Conservation (phyloP, 2,888 invertebrate species). For the Andrena dorsata region DNA sequence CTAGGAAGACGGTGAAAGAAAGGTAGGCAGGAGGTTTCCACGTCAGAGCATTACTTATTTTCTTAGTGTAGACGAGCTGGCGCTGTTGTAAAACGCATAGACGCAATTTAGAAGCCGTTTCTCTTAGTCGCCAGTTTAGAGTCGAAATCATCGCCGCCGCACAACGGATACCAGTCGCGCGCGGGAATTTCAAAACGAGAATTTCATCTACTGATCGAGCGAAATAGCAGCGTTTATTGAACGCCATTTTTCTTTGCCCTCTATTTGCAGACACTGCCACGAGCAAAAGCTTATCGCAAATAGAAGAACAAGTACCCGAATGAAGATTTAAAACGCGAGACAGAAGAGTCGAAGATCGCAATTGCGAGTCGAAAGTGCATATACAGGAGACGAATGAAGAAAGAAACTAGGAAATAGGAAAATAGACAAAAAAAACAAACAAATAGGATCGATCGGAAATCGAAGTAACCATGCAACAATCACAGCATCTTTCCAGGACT, state of each 20-base stretch:
- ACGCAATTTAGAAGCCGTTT: slow-evolving; percentile 51
- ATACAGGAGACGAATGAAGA: slow-evolving; percentile 47
- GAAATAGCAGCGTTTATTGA: not conserved
- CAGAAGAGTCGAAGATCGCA: slow-evolving; percentile 61
- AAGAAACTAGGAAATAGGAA: slow-evolving; percentile 32
- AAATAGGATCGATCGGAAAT: slow-evolving; percentile 52
- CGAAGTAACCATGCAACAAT: slow-evolving; percentile 78
- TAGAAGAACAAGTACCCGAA: slow-evolving; percentile 73
- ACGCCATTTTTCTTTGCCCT: not conserved
- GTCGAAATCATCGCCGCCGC: slow-evolving; percentile 25
- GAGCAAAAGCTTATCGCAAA: slow-evolving; percentile 82
- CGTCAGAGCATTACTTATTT: slow-evolving; percentile 9
- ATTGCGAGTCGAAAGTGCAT: slow-evolving; percentile 52
- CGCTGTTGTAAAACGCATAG: slow-evolving; percentile 69
- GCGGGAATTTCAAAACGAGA: not conserved
- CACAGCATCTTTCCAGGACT: slow-evolving; percentile 83
- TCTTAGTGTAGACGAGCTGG: slow-evolving; percentile 68
- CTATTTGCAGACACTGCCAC: slow-evolving; percentile 83
- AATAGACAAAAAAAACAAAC: slow-evolving; percentile 43
- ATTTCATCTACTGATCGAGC: not conserved
- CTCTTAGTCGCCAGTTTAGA: slow-evolving; percentile 57
- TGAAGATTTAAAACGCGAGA: slow-evolving; percentile 64
- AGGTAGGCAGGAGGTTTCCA: slow-evolving; percentile 60
- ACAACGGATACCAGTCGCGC: slow-evolving; percentile 12
- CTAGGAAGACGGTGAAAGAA: slow-evolving; percentile 39